These are phyloP conservation scores for Xyrichtys novacula DNA, from an alignment of 2,797 vertebrate species.

Conservation along the genomic window DNA sequence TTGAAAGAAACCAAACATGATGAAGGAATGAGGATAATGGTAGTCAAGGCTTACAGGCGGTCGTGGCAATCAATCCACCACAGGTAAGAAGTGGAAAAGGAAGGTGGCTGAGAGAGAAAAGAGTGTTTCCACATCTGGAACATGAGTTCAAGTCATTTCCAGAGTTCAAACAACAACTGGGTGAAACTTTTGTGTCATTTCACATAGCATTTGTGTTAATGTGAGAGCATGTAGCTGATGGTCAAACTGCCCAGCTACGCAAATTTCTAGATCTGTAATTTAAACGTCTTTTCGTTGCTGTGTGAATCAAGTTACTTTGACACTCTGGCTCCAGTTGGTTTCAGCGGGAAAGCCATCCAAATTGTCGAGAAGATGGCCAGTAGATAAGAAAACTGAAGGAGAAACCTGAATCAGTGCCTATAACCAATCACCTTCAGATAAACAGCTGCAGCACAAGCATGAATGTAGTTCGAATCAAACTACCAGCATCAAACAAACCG, in stretches of 20 bases:
- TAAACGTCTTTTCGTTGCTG: slow-evolving; percentile 8
- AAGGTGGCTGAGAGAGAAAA: slow-evolving; percentile 72
- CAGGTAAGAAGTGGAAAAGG: slow-evolving; percentile 67
- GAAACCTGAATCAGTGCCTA: slow-evolving; percentile 73
- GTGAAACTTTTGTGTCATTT: slow-evolving; percentile 21
- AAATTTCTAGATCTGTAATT: slow-evolving; percentile 7
- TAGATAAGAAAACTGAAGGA: slow-evolving; percentile 22
- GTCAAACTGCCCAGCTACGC: not conserved
- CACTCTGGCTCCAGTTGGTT: slow-evolving; percentile 6
- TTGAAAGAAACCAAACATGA: slow-evolving; percentile 51
- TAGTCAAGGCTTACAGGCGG: slow-evolving; percentile 42
- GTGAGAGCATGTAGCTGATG: slow-evolving; percentile 13
- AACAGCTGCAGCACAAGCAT: slow-evolving; percentile 74
- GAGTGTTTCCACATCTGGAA: slow-evolving; percentile 33
- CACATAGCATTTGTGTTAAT: slow-evolving; percentile 20
- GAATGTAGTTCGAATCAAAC: slow-evolving; percentile 77
- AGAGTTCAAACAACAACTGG: slow-evolving; percentile 7
- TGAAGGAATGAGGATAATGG: slow-evolving; percentile 9
- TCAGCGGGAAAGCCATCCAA: slow-evolving; percentile 19
- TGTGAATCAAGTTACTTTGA: slow-evolving; percentile 20
- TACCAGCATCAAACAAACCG: slow-evolving; percentile 67
- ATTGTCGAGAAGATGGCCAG: slow-evolving; percentile 17
- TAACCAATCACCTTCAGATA: slow-evolving; percentile 67
- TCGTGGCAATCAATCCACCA: slow-evolving; percentile 58
- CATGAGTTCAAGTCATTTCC: slow-evolving; percentile 5